phyloP scores from a whole-genome alignment of 2,888 invertebrate species.

The Serripes groenlandicus region DNA sequence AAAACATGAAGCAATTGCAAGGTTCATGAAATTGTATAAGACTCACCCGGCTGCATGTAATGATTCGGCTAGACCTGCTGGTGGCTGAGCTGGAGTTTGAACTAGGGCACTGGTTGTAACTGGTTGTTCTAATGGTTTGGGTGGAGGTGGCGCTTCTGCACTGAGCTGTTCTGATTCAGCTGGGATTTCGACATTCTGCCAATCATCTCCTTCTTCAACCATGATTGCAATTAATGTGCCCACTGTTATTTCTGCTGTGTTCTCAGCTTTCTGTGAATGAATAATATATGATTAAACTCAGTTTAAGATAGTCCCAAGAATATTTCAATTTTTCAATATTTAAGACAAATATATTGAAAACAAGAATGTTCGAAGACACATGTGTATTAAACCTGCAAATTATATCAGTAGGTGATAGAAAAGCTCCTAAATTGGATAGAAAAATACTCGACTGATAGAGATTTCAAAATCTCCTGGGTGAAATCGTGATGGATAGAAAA shows the following conservation, averaged over 20 bases:
- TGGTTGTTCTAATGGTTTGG: constrained; percentile 61
- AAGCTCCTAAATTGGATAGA: no score
- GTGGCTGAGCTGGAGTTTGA: constrained; percentile 26
- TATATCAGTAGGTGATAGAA: no score
- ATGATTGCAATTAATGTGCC: constrained; percentile 89
- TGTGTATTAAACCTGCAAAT: no score
- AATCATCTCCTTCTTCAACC: constrained; percentile 89
- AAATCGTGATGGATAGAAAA: no score
- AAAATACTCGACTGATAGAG: no score
- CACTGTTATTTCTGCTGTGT: constrained; percentile 88
- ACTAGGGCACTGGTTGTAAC: constrained; percentile 42
- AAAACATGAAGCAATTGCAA: no score
- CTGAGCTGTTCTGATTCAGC: constrained; percentile 47
- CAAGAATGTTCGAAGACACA: no score
- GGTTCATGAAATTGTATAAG: not conserved
- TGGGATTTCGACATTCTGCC: constrained; percentile 87
- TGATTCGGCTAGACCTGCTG: constrained; percentile 14
- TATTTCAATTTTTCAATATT: no score
- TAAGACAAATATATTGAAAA: no score
- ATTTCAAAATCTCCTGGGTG: no score
- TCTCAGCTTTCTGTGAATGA: constrained; percentile 87
- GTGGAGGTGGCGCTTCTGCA: constrained; percentile 24
- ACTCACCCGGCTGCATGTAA: constrained; percentile 18
- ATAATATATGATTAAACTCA: no score
- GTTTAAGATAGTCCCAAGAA: no score